phyloP scores from a whole-genome alignment of 2,888 invertebrate species.

The Leptopilina syphax region DNA sequence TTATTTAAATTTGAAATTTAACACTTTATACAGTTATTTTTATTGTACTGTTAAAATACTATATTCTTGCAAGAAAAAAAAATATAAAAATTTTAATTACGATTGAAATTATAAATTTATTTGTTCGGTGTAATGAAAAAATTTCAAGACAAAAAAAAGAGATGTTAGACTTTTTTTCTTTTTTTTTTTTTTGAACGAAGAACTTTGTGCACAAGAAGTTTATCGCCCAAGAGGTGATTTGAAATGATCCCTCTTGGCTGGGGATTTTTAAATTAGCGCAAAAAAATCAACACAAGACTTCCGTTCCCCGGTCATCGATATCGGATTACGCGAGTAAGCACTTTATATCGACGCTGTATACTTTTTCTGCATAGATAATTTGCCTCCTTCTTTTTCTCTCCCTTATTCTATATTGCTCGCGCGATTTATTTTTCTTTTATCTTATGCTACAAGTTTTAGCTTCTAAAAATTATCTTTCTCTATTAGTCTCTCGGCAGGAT shows the following conservation, averaged over 20 bases:
- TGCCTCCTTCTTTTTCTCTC: constrained; percentile 39
- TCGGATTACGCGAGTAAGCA: constrained; percentile 69
- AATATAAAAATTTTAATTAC: no score
- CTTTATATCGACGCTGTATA: constrained; percentile 62
- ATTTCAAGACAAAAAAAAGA: no score
- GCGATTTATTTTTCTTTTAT: constrained; percentile 7
- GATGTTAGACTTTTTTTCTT: no score
- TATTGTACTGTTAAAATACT: no score
- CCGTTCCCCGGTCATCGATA: constrained; percentile 64
- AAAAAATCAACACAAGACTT: constrained; percentile 58
- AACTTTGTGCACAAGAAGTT: background rate
- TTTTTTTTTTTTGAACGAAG: no score
- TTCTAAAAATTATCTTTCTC: constrained; percentile 1
- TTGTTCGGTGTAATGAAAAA: no score
- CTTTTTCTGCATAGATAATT: constrained; percentile 35
- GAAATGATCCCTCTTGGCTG: constrained; percentile 51
- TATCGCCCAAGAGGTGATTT: background rate
- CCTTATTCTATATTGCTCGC: background rate
- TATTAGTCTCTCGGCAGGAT: no score
- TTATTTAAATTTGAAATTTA: no score
- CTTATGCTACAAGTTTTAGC: constrained; percentile 2
- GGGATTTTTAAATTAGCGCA: constrained; percentile 56
- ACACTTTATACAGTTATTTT: no score
- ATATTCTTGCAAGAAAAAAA: no score
- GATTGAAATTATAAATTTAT: no score